These are phyloP conservation scores for Typhlichthys subterraneus DNA, from an alignment of 2,797 vertebrate genomes.

Conservation along the genomic window DNA sequence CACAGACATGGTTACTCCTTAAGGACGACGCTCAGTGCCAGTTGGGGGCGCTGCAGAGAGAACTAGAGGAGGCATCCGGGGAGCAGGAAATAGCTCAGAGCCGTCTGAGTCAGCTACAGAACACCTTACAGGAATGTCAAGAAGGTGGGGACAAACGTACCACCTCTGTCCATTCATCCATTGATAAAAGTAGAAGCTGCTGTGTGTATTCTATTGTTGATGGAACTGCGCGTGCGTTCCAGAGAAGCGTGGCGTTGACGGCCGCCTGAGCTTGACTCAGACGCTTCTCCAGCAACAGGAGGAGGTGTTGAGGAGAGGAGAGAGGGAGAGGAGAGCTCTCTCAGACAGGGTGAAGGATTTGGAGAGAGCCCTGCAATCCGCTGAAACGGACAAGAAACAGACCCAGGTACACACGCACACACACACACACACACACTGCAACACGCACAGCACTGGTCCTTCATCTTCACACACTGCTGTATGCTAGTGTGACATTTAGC, in stretches of 20 bases:
- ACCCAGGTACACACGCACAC: constrained; percentile 75
- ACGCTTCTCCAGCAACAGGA: constrained; percentile 83
- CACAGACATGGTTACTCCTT: constrained; percentile 20
- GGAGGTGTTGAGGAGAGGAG: constrained; percentile 76
- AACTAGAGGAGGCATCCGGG: constrained; percentile 78
- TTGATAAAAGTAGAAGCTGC: not conserved
- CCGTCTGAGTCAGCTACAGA: constrained; percentile 81
- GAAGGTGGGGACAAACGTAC: constrained; percentile 74
- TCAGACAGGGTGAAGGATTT: constrained; percentile 79
- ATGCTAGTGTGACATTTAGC: constrained; percentile 39
- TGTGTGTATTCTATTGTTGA: not conserved
- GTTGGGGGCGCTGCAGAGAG: constrained; percentile 71
- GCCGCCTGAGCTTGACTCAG: constrained; percentile 79
- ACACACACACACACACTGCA: constrained; percentile 12
- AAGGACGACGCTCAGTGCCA: constrained; percentile 86
- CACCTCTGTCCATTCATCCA: not conserved
- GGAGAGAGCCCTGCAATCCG: constrained; percentile 78
- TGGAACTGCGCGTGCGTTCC: not conserved
- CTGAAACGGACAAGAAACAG: constrained; percentile 76
- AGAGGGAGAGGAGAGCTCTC: constrained; percentile 80
- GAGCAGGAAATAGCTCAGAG: constrained; percentile 74
- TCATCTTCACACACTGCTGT: constrained; percentile 34
- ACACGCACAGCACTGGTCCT: constrained; percentile 24
- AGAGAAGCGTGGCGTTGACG: constrained; percentile 79
- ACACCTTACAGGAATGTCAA: constrained; percentile 79